Base-by-base conservation (phyloP, 2,888 invertebrate genomes). In the Andrena praecox region DNA sequence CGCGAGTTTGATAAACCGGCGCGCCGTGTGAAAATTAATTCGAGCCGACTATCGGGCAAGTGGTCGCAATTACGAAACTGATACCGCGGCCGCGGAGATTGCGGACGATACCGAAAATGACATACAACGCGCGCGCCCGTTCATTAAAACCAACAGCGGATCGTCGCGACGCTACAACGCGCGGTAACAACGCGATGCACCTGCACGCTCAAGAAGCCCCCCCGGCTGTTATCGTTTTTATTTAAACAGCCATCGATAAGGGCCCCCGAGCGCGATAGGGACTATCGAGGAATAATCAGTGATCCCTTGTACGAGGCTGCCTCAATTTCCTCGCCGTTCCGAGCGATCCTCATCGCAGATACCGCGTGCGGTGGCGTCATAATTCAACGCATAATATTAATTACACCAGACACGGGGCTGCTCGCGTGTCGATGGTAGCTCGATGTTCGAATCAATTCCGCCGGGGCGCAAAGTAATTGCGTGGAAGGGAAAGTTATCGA, bases 1-100 rank as follows among this genome's bases (percentile, higher is more conserved):
- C 74, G 79, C 79, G 79, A 80, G 85, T 82, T 86, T 85, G 85
- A 85, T 86, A 85, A 85, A 80, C 74, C 75, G 56, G 50, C 70
- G 31, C 67, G 56, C 52, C 77, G 77, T 70, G 73, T 60, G 87
- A 87, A 77, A 82, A 83, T 83, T 77, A 86, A 85, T 85, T 87
- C 60, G 66, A 54, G 31, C 77, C 77, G 70, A 70, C 75, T 60
- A 73, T 80, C 75, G 70, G 24, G 54, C 63, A 67, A 78, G 78
- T 81, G 62, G 71, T 85, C 78, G 85, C 81, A 84, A 87, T 85
- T 87, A 77, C 63, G 68, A 48, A 56, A 20, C 63, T 33, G 81
- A 80, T 72, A 72, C 20, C 62, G 27, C 50, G 12, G 31, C 16
- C 50, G 64, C 54, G 4, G 29, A 64, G 80, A 78, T 79, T 48